phyloP scores from a whole-genome alignment of 2,797 vertebrate species.

The Varecia variegata region DNA sequence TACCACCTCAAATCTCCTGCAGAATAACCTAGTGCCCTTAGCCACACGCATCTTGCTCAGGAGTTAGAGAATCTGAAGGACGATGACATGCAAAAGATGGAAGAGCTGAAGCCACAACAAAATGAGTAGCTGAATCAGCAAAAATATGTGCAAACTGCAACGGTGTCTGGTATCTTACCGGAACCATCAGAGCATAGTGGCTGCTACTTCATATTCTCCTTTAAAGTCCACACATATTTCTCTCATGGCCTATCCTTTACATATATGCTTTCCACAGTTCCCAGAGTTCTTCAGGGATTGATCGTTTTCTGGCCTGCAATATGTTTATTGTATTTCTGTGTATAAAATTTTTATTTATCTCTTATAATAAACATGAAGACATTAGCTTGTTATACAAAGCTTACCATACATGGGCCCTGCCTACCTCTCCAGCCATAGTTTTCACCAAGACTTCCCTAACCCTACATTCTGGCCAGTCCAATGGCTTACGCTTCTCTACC shows the following conservation, averaged over 20 bases:
- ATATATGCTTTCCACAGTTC: neutral
- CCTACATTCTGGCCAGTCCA: neutral
- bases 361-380: neutral
- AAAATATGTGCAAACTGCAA: neutral
- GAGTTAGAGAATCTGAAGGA: neutral
- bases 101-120: neutral
- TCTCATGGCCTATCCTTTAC: neutral
- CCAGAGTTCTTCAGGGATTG: neutral
- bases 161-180: neutral
- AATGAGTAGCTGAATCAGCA: neutral
- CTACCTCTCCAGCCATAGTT: neutral
- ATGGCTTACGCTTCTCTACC: neutral
- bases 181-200: neutral
- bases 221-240: neutral
- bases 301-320: neutral
- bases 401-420: neutral
- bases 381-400: neutral
- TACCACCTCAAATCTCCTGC: no score
- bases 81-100: fast-evolving
- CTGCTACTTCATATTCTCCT: neutral
- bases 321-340: neutral
- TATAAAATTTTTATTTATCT: neutral
- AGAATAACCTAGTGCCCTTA: neutral
- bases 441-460: neutral
- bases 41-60: neutral